phyloP scores from a whole-genome alignment of 2,113 vertebrate species.

The Aix galericulata region DNA sequence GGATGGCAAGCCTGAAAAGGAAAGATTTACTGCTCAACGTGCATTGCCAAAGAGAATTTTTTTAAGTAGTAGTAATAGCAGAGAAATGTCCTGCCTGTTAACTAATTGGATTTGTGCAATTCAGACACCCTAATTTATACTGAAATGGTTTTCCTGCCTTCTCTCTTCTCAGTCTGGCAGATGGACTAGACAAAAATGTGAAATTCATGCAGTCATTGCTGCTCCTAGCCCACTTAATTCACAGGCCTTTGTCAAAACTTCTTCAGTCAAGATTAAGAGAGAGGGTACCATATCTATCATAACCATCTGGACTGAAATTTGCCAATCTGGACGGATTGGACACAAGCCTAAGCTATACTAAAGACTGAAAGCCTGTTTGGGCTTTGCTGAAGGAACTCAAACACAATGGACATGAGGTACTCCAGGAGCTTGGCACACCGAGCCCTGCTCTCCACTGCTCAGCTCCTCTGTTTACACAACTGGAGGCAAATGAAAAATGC shows the following conservation, averaged over 20 bases:
- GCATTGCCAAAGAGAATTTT: slow-evolving; percentile 20
- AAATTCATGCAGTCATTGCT: slow-evolving; percentile 60
- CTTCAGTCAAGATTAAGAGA: slow-evolving; percentile 65
- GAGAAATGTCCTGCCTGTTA: slow-evolving; percentile 51
- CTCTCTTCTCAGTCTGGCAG: slow-evolving; percentile 54
- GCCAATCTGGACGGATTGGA: slow-evolving; percentile 65
- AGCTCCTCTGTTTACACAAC: background rate
- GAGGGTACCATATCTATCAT: slow-evolving; percentile 58
- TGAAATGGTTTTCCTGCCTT: slow-evolving; percentile 39
- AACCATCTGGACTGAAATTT: slow-evolving; percentile 74
- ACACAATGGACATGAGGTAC: background rate
- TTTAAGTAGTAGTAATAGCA: slow-evolving; percentile 50
- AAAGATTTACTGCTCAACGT: slow-evolving; percentile 42
- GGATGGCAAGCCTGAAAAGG: slow-evolving; percentile 58
- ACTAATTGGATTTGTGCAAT: slow-evolving; percentile 59
- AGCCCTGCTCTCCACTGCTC: background rate
- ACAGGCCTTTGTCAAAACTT: slow-evolving; percentile 69
- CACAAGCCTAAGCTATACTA: slow-evolving; percentile 45
- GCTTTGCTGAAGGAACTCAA: background rate
- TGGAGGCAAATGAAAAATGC: background rate
- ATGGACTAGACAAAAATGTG: slow-evolving; percentile 68
- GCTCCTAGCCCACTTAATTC: slow-evolving; percentile 63
- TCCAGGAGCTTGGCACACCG: background rate
- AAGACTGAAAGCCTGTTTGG: slow-evolving; percentile 10
- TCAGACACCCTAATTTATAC: slow-evolving; percentile 41